Conservation (phyloP, 2,113 vertebrate species). For the Notarius quadriscutis region DNA sequence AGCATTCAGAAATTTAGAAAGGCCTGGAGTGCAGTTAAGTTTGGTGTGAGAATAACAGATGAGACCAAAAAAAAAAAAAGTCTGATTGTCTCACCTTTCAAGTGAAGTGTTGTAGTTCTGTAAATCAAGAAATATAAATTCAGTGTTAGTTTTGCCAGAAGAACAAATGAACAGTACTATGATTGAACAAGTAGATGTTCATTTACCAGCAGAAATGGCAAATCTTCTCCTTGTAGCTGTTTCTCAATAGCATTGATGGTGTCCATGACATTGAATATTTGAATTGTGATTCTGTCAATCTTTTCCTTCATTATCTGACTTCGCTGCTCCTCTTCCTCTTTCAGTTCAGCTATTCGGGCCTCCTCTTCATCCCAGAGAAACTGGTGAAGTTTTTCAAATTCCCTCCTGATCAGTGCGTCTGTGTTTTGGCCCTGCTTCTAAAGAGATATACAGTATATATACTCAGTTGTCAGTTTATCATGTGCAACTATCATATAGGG, state of each 20-base stretch:
- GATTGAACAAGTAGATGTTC: neutral
- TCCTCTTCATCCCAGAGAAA: conserved; percentile 51
- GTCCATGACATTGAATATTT: conserved; percentile 38
- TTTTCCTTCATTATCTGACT: conserved; percentile 47
- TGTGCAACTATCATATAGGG: neutral
- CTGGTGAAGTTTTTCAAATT: conserved; percentile 50
- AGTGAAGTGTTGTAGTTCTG: conserved; percentile 49
- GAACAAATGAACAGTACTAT: neutral
- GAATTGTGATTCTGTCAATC: conserved; percentile 36
- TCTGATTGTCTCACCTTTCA: conserved; percentile 38
- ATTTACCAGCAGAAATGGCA: conserved; percentile 48
- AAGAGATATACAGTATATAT: neutral
- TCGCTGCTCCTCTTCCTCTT: conserved; percentile 40
- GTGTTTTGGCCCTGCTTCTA: conserved; percentile 47
- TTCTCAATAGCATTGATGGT: conserved; percentile 39
- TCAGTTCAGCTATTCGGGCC: conserved; percentile 36
- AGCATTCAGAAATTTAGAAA: conserved; percentile 15
- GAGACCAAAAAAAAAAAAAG: neutral
- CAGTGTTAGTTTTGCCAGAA: neutral
- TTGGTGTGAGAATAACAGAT: neutral
- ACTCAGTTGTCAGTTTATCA: neutral
- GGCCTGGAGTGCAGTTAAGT: neutral
- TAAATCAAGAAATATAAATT: conserved; percentile 1
- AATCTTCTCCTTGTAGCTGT: conserved; percentile 31
- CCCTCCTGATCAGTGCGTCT: conserved; percentile 39